Evolutionary conservation across 2,888 invertebrate genomes (phyloP).

Genomic region (Eugnorisma glareosa): DNA sequence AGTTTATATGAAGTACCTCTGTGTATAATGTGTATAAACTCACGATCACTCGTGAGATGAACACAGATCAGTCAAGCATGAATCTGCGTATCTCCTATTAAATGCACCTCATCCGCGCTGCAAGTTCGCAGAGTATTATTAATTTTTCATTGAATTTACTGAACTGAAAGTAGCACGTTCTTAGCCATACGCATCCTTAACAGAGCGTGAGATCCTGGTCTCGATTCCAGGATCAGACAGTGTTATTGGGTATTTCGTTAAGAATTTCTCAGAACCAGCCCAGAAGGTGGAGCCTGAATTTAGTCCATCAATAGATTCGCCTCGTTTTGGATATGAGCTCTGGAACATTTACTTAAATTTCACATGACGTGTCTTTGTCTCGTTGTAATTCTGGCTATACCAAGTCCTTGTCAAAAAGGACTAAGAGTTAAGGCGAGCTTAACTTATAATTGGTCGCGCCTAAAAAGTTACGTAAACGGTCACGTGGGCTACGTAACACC

Average conservation of each 20-base stretch:
- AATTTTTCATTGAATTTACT: constrained; percentile 9
- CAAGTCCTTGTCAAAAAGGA: neutral
- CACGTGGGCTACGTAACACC: neutral
- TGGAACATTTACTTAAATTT: neutral
- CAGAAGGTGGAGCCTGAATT: neutral
- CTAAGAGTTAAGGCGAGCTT: neutral
- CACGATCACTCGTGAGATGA: constrained; percentile 20
- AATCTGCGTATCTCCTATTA: constrained; percentile 35
- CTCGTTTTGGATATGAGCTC: neutral
- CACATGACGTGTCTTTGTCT: neutral
- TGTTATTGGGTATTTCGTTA: neutral
- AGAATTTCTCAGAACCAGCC: neutral
- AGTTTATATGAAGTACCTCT: neutral
- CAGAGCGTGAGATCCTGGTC: neutral
- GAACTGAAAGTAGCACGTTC: neutral
- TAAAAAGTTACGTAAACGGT: neutral
- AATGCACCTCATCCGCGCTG: constrained; percentile 8
- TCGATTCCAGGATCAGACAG: neutral
- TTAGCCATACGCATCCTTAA: neutral
- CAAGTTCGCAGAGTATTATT: constrained; percentile 11
- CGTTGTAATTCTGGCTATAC: neutral
- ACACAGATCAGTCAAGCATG: constrained; percentile 38
- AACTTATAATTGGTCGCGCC: neutral
- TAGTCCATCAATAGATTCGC: neutral
- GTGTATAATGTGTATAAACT: neutral